Conservation (phyloP, 2,888 invertebrate species). For the Hemithea aestivaria region DNA sequence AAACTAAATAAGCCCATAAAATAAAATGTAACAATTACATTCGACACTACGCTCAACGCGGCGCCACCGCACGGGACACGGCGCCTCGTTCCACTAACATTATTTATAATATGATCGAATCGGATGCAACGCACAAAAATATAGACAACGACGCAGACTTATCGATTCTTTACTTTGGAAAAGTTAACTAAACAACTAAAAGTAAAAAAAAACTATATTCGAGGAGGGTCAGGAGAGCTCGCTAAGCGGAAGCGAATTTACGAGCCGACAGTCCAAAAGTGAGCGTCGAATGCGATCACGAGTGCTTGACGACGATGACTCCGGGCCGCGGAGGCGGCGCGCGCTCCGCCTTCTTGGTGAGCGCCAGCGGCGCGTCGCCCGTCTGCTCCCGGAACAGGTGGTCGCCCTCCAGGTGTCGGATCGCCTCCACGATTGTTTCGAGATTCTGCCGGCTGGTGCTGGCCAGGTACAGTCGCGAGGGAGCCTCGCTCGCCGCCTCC, state of each 20-base stretch:
- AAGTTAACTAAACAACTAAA: slow-evolving; percentile 70
- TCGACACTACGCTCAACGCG: slow-evolving; percentile 74
- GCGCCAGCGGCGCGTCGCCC: slow-evolving; percentile 79
- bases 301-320: slow-evolving; percentile 94
- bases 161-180: slow-evolving; percentile 76
- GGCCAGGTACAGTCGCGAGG: slow-evolving; percentile 67
- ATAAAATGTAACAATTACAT: slow-evolving; percentile 55
- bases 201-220: slow-evolving; percentile 71
- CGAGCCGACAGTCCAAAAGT: slow-evolving; percentile 42
- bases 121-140: slow-evolving; percentile 57
- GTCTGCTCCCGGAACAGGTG: slow-evolving; percentile 92
- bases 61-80: slow-evolving; percentile 58
- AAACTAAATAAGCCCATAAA: slow-evolving; percentile 51
- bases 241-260: slow-evolving; percentile 51
- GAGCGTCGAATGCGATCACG: slow-evolving; percentile 79
- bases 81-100: slow-evolving; percentile 51
- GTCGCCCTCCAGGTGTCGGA: slow-evolving; percentile 97
- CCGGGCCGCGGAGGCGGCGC: slow-evolving; percentile 87
- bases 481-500: slow-evolving; percentile 62
- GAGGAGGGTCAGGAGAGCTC: slow-evolving; percentile 67
- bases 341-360: slow-evolving; percentile 74
- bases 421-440: slow-evolving; percentile 99
- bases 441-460: slow-evolving; percentile 94
- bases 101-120: slow-evolving; percentile 48
- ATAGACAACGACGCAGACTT: slow-evolving; percentile 72